Conservation (phyloP, 1,140 invertebrate genomes). For the Zaprionus lachaisei region DNA sequence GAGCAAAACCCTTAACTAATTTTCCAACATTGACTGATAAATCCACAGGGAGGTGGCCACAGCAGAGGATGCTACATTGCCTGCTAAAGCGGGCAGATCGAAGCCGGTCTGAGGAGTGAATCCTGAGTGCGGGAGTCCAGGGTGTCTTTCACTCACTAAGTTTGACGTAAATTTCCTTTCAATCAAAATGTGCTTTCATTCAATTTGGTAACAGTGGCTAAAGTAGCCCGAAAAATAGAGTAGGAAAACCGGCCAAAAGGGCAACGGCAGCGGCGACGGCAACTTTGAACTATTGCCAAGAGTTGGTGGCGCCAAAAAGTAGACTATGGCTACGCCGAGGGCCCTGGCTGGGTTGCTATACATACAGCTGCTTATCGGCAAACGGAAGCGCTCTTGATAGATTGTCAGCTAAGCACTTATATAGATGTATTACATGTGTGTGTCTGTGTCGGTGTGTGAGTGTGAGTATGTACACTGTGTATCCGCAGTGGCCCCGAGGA, state of each 20-base stretch:
- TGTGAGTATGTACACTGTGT: constrained; percentile 20
- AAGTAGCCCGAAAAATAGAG: constrained; percentile 51
- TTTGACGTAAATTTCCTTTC: constrained; percentile 79
- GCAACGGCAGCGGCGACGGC: constrained; percentile 22
- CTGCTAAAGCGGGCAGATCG: constrained; percentile 61
- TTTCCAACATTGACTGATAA: constrained; percentile 77
- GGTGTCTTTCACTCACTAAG: constrained; percentile 44
- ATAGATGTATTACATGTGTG: constrained; percentile 21
- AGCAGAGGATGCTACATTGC: constrained; percentile 52
- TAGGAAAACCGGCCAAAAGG: constrained; percentile 32
- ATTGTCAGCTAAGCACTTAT: constrained; percentile 57
- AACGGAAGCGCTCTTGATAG: constrained; percentile 56
- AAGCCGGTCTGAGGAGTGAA: not conserved
- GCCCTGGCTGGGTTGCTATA: not conserved
- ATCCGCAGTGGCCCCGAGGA: constrained; percentile 28
- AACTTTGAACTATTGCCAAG: constrained; percentile 76
- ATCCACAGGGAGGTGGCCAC: constrained; percentile 35
- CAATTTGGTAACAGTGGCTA: constrained; percentile 60
- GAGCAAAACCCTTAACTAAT: constrained; percentile 69
- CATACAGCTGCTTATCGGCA: constrained; percentile 37
- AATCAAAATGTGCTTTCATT: constrained; percentile 82
- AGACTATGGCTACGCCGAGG: constrained; percentile 28
- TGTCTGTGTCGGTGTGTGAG: constrained; percentile 11
- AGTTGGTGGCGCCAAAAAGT: constrained; percentile 58
- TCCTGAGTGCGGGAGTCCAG: constrained; percentile 8